Base-by-base conservation (phyloP, 2,113 vertebrate species). In the Rana temporaria region DNA sequence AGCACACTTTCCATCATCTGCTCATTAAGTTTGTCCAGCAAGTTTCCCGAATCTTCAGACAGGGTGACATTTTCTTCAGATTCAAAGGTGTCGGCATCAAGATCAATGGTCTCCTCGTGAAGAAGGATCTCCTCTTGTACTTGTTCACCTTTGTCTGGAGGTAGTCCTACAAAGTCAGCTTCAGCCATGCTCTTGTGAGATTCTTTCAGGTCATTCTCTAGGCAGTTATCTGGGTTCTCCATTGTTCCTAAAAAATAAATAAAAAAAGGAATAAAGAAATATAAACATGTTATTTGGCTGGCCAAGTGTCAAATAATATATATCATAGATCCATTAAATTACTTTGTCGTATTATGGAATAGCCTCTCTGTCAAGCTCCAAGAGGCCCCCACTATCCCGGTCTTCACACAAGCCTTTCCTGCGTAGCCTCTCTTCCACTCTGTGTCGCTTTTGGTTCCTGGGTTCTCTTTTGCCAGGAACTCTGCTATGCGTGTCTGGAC, bases 1-100 rank as follows among this genome's bases (percentile, higher is more conserved):
- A 99, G 92, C 69, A 99, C 98, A 0, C 98, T 99, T 77, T 99
- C 98, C 98, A 99, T 98, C 97, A 98, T 96, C 76, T 98, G 97
- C 53, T 99, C 98, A 0, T 94, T 96, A 6, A 99, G 94, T 81
- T 94, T 98, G 79, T 96, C 96, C 15, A 92, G 86, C 15, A 95
- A 92, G 81, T 94, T 93, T 81, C 15, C 88, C 0, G 92, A 93
- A 3, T 90, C 89, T 71, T 95, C 96, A 0, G 95, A 96, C 0
- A 93, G 83, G 24, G 95, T 95, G 86, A 96, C 95, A 1, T 94
- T 95, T 68, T 90, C 96, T 26, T 95, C 96, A 3, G 94, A 95
- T 20, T 87, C 89, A 71, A 95, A 96, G 48, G 91, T 90, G 22
- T 95, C 97, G 4, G 89, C 94, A 1, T 93, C 95, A 0, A 99